phyloP scores from a whole-genome alignment of 2,113 vertebrate species.

The Psilopsiagon aurifrons region DNA sequence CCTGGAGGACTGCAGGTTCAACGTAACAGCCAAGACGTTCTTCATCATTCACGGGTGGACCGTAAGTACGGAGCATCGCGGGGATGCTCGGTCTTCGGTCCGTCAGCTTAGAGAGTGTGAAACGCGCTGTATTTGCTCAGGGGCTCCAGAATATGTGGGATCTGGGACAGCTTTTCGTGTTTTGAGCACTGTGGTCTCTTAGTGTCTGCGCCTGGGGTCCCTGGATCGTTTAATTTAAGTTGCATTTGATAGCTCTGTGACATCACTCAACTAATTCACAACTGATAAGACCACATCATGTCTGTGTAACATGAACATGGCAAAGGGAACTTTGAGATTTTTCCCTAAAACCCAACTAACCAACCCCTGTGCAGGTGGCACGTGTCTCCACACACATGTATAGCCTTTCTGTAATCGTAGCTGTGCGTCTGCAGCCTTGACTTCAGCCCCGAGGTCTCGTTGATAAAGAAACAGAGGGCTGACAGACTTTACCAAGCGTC shows the following conservation, averaged over 20 bases:
- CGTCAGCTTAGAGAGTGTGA: rapidly evolving
- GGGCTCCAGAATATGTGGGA: rapidly evolving
- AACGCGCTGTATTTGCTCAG: neutral
- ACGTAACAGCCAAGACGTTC: slow-evolving; percentile 87
- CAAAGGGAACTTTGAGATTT: neutral
- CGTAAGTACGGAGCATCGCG: slow-evolving; percentile 62
- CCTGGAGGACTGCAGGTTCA: slow-evolving; percentile 86
- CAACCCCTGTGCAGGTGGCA: rapidly evolving
- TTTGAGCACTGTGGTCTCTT: rapidly evolving
- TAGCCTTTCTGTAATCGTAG: rapidly evolving
- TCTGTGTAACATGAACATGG: rapidly evolving
- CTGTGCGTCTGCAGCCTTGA: rapidly evolving
- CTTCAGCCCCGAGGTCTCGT: neutral
- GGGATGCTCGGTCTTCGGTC: rapidly evolving
- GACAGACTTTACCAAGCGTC: rapidly evolving
- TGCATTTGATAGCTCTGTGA: neutral
- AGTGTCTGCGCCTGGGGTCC: neutral
- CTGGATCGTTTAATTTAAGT: neutral
- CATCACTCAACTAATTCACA: slow-evolving; percentile 1
- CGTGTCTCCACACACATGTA: neutral
- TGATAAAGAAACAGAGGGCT: neutral
- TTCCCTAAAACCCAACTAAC: neutral
- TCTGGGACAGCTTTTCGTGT: no score
- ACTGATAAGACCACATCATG: neutral
- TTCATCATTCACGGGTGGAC: slow-evolving; percentile 97